These are phyloP conservation scores for Psix sp. DNA, from an alignment of 1,140 invertebrate genomes.

Conservation along the genomic window DNA sequence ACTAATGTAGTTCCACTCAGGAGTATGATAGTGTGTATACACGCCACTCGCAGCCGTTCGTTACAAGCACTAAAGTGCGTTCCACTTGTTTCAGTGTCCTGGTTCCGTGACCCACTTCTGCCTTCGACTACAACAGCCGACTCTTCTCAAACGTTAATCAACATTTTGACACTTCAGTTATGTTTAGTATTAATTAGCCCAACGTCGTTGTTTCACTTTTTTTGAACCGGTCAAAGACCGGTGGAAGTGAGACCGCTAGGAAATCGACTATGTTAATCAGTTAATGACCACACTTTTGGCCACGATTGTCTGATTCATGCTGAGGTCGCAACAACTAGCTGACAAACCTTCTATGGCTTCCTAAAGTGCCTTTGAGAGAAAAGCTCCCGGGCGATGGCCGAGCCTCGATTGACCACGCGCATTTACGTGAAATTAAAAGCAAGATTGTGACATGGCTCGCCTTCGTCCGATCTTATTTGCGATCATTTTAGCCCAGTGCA, in stretches of 20 bases:
- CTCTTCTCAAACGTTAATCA: conserved; percentile 53
- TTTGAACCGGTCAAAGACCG: no score
- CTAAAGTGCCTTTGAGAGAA: background rate
- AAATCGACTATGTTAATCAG: no score
- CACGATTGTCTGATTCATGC: no score
- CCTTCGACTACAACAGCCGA: conserved; percentile 56
- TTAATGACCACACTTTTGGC: no score
- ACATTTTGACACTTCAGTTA: conserved; percentile 43
- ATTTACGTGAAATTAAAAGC: conserved; percentile 42
- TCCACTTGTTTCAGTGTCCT: conserved; percentile 77
- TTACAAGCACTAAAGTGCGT: conserved; percentile 73
- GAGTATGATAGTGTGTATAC: conserved; percentile 57
- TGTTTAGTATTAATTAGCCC: conserved; percentile 39
- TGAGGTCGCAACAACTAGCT: no score
- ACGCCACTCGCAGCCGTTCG: conserved; percentile 60
- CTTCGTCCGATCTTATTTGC: conserved; percentile 22
- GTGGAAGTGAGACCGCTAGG: no score
- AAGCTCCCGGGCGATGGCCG: conserved; percentile 27
- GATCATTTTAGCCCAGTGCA: conserved; percentile 34
- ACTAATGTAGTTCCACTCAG: conserved; percentile 68
- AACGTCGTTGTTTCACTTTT: no score
- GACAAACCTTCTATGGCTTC: background rate
- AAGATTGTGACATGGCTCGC: conserved; percentile 42
- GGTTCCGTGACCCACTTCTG: conserved; percentile 75
- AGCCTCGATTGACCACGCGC: conserved; percentile 12